phyloP scores from a whole-genome alignment of 2,797 vertebrate genomes.

The Chiloscyllium punctatum region DNA sequence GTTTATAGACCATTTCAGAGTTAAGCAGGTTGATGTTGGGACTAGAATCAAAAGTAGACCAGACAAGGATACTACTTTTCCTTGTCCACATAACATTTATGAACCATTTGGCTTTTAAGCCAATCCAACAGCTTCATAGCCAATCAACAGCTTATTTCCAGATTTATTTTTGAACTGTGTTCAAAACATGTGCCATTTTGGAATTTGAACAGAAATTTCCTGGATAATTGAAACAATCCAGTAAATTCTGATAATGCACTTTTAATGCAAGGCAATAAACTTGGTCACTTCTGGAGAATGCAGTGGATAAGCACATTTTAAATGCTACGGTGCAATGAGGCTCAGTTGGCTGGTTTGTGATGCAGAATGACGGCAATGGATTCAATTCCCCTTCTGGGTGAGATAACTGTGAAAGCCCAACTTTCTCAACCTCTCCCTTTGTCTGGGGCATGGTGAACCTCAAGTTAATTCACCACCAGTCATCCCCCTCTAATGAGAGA shows the following conservation, averaged over 20 bases:
- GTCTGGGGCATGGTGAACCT: no score
- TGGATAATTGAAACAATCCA: neutral
- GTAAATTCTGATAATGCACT: neutral
- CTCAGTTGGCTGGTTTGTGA: no score
- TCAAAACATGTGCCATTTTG: neutral
- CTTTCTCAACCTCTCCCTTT: no score
- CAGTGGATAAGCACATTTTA: neutral
- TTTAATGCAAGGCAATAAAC: neutral
- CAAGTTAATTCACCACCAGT: no score
- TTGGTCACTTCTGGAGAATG: neutral
- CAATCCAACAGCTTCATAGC: neutral
- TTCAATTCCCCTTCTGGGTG: no score
- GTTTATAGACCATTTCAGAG: neutral
- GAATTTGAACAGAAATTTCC: neutral
- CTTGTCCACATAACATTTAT: neutral
- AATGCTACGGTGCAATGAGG: no score
- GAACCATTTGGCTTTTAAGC: neutral
- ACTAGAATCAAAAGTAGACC: neutral
- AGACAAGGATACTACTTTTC: neutral
- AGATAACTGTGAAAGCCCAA: no score
- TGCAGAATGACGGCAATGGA: no score
- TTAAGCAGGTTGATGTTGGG: neutral
- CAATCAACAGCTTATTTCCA: neutral
- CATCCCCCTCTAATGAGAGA: no score
- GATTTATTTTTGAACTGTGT: neutral